These are phyloP conservation scores for Psittacus erithacus DNA, from an alignment of 2,113 vertebrate species.

Conservation along the genomic window DNA sequence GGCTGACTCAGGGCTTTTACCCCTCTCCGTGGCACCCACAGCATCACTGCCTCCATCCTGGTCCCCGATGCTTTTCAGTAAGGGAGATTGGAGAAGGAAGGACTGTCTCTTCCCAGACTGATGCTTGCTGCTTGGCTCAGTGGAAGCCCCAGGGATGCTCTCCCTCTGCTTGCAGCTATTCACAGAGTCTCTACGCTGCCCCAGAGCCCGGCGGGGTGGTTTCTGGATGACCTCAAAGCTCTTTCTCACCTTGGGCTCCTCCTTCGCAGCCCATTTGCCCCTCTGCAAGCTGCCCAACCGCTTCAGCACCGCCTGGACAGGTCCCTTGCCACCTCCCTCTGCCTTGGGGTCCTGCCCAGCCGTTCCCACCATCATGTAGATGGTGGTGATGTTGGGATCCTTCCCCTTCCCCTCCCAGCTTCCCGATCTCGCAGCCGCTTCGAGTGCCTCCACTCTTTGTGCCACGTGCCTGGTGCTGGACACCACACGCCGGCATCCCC, in stretches of 20 bases:
- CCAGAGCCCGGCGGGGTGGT: slow-evolving; percentile 82
- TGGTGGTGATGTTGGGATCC: slow-evolving; percentile 78
- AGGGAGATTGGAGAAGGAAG: neutral
- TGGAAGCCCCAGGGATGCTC: slow-evolving; percentile 22
- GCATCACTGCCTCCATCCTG: neutral
- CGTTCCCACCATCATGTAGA: slow-evolving; percentile 88
- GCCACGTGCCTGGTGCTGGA: slow-evolving; percentile 75
- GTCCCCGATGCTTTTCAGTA: accelerated
- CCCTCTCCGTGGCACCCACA: neutral
- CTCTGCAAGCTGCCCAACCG: slow-evolving; percentile 87
- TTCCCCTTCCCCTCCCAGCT: slow-evolving; percentile 29
- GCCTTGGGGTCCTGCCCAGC: slow-evolving; percentile 46
- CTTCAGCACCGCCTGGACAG: slow-evolving; percentile 84
- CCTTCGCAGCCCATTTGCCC: slow-evolving; percentile 66
- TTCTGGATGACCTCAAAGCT: slow-evolving; percentile 79
- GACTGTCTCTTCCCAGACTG: slow-evolving; percentile 36
- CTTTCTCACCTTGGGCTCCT: slow-evolving; percentile 64
- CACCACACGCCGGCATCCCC: slow-evolving; percentile 60
- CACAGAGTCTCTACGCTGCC: slow-evolving; percentile 50
- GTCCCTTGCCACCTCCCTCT: slow-evolving; percentile 64
- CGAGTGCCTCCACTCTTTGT: slow-evolving; percentile 68
- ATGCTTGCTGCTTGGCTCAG: neutral
- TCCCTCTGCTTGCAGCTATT: slow-evolving; percentile 50
- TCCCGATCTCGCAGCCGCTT: slow-evolving; percentile 20
- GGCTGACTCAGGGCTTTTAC: slow-evolving; percentile 36